Evolutionary conservation across 2,113 vertebrate species (phyloP).

Genomic region (Cavia aperea): DNA sequence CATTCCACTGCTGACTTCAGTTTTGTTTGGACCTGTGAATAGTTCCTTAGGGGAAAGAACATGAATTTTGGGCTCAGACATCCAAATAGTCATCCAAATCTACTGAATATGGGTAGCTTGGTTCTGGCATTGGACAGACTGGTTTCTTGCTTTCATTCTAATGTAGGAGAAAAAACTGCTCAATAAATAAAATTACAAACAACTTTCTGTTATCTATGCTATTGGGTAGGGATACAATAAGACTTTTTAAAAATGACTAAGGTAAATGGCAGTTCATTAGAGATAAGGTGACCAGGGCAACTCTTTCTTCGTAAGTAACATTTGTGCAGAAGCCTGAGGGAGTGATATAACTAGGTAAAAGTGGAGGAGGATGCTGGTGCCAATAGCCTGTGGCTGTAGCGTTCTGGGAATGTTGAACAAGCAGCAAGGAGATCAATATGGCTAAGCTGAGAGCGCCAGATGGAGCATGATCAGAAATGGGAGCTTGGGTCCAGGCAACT

Average conservation of each 20-base stretch:
- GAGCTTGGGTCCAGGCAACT: neutral
- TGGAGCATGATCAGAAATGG: neutral
- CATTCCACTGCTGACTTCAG: neutral
- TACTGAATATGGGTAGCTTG: neutral
- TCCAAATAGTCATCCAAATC: neutral
- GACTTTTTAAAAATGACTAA: neutral
- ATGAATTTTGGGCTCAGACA: neutral
- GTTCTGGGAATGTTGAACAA: neutral
- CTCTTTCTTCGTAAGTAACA: neutral
- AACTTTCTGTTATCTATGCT: neutral
- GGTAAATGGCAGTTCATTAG: neutral
- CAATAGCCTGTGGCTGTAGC: neutral
- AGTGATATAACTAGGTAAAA: neutral
- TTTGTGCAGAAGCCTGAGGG: neutral
- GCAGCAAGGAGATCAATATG: slow-evolving; percentile 1
- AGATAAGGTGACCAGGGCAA: neutral
- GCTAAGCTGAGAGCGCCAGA: neutral
- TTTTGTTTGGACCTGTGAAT: neutral
- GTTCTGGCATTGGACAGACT: neutral
- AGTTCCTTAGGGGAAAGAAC: neutral
- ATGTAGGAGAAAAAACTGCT: neutral
- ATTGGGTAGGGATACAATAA: neutral
- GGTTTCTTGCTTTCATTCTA: neutral
- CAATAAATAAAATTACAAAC: neutral
- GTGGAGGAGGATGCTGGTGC: neutral